Percentiles rank a stretch among this genome's conserved stretches.
Conservation (phyloP, 2,888 invertebrate genomes). For the Plebejus argus region DNA sequence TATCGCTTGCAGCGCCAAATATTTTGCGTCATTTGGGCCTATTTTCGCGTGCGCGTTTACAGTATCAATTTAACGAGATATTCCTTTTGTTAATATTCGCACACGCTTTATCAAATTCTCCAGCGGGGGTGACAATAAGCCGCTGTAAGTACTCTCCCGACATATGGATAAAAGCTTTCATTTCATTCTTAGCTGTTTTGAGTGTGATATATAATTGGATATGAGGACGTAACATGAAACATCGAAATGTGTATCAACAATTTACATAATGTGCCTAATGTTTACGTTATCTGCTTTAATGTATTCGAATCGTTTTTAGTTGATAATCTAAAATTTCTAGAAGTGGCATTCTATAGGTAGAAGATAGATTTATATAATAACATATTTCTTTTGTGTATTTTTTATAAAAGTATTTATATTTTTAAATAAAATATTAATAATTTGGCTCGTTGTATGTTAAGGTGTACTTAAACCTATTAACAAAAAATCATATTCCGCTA, state of each 20-base stretch:
- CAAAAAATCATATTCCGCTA: neutral
- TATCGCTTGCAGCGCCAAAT: constrained; percentile 48
- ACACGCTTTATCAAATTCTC: constrained; percentile 82
- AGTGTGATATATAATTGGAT: constrained; percentile 57
- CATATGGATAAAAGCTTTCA: constrained; percentile 82
- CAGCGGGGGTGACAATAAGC: constrained; percentile 81
- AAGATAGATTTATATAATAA: too few species aligned
- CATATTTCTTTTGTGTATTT: too few species aligned
- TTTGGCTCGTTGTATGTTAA: too few species aligned
- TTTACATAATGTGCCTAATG: neutral
- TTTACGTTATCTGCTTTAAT: neutral
- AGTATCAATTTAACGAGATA: constrained; percentile 81
- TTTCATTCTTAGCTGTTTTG: constrained; percentile 78
- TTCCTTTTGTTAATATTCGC: constrained; percentile 82
- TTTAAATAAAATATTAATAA: too few species aligned
- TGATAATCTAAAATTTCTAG: neutral
- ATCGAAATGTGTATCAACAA: neutral
- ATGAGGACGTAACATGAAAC: constrained; percentile 41
- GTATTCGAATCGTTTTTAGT: neutral
- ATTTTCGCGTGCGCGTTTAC: constrained; percentile 57
- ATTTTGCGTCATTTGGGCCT: constrained; percentile 48
- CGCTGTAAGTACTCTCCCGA: constrained; percentile 80
- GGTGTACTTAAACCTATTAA: neutral
- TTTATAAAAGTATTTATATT: too few species aligned
- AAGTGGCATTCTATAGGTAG: neutral